Evolutionary conservation across 2,888 invertebrate genomes (phyloP), one percentile per base, ranked within the genome.

Genomic region (Pterostichus madidus): DNA sequence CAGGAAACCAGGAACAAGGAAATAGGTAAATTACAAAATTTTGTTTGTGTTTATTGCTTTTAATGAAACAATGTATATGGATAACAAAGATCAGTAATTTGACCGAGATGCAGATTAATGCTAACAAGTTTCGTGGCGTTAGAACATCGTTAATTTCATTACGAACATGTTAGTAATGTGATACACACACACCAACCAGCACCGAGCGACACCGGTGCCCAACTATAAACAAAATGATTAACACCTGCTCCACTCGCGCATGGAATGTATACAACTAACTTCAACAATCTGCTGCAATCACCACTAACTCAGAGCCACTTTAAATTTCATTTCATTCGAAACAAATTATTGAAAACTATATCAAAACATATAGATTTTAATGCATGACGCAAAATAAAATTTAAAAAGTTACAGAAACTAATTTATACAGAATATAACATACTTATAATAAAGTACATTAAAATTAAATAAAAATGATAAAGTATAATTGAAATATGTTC

Each of bases 181-280:
- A 75, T 81, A 81, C 46, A 59, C 61, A 81, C 75, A 81, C 61
- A 80, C 17, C 56, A 71, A 49, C 44, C 68, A 39, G 13, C 39
- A 71, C 52, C 17, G 80, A 49, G 13, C 68, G 31, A 39, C 15
- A 71, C 68, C n/a, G 80, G 44, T 79, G 46, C 13, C n/a, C 31
- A 79, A 80, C 68, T 68, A 80, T 75, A 81, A 81, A 81, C 81
- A 81, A 81, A 81, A 81, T 75, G 61, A 49, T 81, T 81, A 81
- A 49, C 81, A 81, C 81, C 71, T 81, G 49, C 52, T 52, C 52
- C n/a, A 75, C 52, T 39, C 39, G n/a, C 32, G 39, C 13, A 73
- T 75, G 75, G 75, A 75, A 75, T 75, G 75, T 75, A 75, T 13
- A 32, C 56, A 71, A 71, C 15, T 44, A 44, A 71, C 10, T 49